phyloP scores from a whole-genome alignment of 2,797 vertebrate species.

The Melopsittacus undulatus region DNA sequence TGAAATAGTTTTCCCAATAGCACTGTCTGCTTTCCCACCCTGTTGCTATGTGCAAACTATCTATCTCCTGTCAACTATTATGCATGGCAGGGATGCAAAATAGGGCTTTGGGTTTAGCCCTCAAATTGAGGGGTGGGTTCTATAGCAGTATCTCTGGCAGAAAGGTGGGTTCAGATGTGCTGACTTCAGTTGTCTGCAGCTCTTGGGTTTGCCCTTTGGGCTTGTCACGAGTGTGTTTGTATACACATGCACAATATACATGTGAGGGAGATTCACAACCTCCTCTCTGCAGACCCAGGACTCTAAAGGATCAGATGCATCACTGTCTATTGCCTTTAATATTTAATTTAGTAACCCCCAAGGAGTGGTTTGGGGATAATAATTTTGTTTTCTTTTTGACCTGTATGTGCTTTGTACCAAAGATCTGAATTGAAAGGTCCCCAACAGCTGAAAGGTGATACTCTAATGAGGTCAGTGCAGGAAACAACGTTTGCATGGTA shows the following conservation, averaged over 20 bases:
- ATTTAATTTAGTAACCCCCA: not conserved
- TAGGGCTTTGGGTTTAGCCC: not conserved
- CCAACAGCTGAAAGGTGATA: not conserved
- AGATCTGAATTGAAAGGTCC: not conserved
- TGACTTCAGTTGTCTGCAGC: constrained; percentile 5
- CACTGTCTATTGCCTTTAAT: not conserved
- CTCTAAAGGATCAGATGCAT: not conserved
- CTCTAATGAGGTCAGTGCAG: not conserved
- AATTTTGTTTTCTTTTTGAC: not conserved
- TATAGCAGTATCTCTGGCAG: not conserved
- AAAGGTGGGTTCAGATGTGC: not conserved
- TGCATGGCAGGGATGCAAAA: not conserved
- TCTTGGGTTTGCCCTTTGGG: not conserved
- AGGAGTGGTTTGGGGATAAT: not conserved
- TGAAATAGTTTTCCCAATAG: not conserved
- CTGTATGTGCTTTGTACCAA: not conserved
- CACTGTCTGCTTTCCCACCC: not conserved
- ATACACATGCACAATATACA: not conserved
- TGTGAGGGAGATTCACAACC: not conserved
- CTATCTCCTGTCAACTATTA: not conserved
- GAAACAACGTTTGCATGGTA: rapidly evolving
- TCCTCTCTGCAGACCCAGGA: not conserved
- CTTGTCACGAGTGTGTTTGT: not conserved
- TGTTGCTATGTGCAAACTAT: not conserved
- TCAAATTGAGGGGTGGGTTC: not conserved